Percentiles rank a stretch among this genome's conserved stretches.
These are phyloP conservation scores for Mesocricetus auratus DNA, from an alignment of 2,113 vertebrate species.

Conservation along the genomic window DNA sequence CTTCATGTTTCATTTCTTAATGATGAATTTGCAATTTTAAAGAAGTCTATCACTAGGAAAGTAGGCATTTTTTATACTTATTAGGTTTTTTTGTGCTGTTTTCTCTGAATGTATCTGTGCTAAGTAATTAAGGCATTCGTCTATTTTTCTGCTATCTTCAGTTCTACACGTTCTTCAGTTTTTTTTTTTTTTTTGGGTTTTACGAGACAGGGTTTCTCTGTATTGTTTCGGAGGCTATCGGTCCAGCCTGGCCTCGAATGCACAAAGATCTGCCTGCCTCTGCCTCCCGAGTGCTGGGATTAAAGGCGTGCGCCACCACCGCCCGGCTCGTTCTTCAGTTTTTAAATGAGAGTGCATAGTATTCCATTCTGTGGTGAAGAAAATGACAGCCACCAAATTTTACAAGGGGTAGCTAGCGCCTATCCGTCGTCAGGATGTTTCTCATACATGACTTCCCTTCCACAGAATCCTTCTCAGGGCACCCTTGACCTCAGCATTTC, in stretches of 20 bases:
- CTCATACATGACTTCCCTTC: background rate
- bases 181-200: too few relatives aligned
- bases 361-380: background rate
- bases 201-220: too few relatives aligned
- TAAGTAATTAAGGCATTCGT: background rate
- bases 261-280: too few relatives aligned
- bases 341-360: background rate
- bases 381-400: background rate
- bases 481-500: conserved; percentile 31
- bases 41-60: background rate
- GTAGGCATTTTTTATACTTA: background rate
- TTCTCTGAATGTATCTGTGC: background rate
- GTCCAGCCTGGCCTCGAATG: too few relatives aligned
- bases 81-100: background rate
- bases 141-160: background rate
- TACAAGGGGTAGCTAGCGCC: background rate
- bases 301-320: too few relatives aligned
- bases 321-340: background rate
- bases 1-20: background rate
- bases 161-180: background rate
- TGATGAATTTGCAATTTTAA: background rate
- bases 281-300: too few relatives aligned
- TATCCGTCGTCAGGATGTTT: background rate
- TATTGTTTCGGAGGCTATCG: too few relatives aligned
- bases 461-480: background rate